Evolutionary conservation across 2,888 invertebrate genomes (phyloP).

Genomic region (Heliconius hortense): DNA sequence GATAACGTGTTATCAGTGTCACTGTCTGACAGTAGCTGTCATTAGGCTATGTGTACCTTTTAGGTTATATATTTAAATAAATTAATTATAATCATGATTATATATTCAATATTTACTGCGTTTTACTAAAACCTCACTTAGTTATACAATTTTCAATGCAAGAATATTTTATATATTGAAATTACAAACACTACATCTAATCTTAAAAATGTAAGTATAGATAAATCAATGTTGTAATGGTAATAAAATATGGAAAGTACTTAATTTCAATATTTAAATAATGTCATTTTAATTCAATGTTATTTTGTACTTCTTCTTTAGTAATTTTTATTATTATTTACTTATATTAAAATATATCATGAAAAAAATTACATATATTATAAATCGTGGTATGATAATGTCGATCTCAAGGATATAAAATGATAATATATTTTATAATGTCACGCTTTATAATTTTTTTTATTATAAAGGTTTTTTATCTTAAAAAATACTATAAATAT

Average conservation of each 20-base stretch:
- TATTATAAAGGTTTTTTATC: not conserved
- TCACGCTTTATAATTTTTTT: not conserved
- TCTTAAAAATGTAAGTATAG: constrained; percentile 13
- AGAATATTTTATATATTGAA: not conserved
- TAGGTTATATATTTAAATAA: constrained; percentile 20
- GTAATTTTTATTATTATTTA: not conserved
- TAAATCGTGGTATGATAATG: not conserved
- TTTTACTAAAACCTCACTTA: constrained; percentile 1
- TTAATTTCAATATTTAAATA: not conserved
- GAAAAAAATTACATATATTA: not conserved
- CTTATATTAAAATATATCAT: not conserved
- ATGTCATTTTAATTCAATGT: not conserved
- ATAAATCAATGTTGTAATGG: not conserved
- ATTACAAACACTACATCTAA: not conserved
- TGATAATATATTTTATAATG: not conserved
- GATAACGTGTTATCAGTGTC: not conserved
- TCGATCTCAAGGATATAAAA: constrained; percentile 12
- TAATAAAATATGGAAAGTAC: too few relatives aligned
- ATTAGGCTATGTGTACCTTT: not conserved
- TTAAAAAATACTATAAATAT: too few relatives aligned
- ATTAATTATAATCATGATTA: constrained; percentile 11
- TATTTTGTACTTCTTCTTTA: not conserved
- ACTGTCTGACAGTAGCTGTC: not conserved
- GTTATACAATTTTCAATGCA: not conserved
- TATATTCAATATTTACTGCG: constrained; percentile 5